Evolutionary conservation across 1,140 invertebrate species (phyloP), one percentile per base, ranked within the genome.

Genomic region (Ceratitis capitata): DNA sequence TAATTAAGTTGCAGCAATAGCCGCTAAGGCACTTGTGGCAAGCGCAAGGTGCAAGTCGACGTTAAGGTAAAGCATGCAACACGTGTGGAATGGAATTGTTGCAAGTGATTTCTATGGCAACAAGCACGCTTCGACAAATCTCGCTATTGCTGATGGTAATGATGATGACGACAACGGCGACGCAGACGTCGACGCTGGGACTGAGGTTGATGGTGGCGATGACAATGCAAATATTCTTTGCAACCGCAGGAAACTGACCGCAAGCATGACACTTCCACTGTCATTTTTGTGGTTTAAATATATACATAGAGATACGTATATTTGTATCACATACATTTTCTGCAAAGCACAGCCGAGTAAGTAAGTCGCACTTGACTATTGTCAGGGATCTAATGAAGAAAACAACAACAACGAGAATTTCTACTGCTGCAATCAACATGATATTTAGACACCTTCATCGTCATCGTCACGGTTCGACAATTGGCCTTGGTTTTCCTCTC

Each of bases 1-100:
- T 78, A 78, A 78, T 78, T 78, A 39, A 78, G 69, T 78, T 78
- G 69, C 69, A 78, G 35, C 39, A 45, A 45, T 78, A 45, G 69
- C 45, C n/a, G 69, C 45, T 45, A n/a, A n/a, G n/a, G 69, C 69
- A 78, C n/a, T 64, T 64, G 58, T 64, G 26, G 23, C 23, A 64
- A 61, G 26, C 12, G 23, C 29, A 26, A 39, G 69, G 4, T 42
- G 69, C 69, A 78, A 78, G 69, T 9, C 26, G 69, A n/a, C 39
- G 69, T 23, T n/a, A 10, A 45, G 42, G 39, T 78, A 45, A 78
- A 45, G 32, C 64, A 39, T 42, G 64, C 64, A 69, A 69, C 64
- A 69, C 29, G 69, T 78, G 39, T 23, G 69, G 69, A 78, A 45
- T 23, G 69, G 69, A 78, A 45, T 35, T 78, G 7, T 78, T 32